Evolutionary conservation across 92 coral and sea anemone genomes (phyloP), one percentile per base, ranked within the genome.

Genomic region (Isaurus tuberculatus): DNA sequence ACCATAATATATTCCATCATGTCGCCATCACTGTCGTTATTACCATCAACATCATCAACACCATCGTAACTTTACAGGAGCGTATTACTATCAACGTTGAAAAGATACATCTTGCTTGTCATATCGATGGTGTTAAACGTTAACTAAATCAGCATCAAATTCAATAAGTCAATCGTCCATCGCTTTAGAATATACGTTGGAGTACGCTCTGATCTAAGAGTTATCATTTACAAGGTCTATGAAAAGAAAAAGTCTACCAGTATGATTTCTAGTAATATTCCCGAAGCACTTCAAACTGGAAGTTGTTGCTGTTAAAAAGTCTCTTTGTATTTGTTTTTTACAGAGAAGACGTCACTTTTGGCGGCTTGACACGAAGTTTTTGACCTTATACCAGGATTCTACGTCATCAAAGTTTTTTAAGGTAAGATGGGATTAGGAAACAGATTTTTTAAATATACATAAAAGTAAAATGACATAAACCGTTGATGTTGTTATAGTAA

Each of bases 291-390:
- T 3, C 16, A 46, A 46, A 46, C 13, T 5, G 16, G 53, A 46
- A 46, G 10, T 10, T 6, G 20, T 19, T 20, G 63, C 8, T 19
- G 9, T 19, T 9, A n/a, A 2, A 2, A n/a, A 55, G n/a, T 26
- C 14, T 63, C 31, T 63, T 43, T 72, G 37, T 16, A 27, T 64
- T 26, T 30, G 42, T 31, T 67, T 30, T 33, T 19, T 34, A n/a
- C 87, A 97, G 99, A 90, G 99, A 79, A 92, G 81, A 84, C 88
- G 98, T 74, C 99, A 97, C 67, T 97, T 94, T 81, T 97, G 99
- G 99, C 78, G 99, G 55, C 81, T 97, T 44, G 99, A 97, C 81
- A 97, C 99, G 14, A 97, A 97, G 70, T 94, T 95, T 61, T 75
- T 97, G 51, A 97, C 99, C 17, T 72, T 97, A 20, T 97, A 94